Evolutionary conservation across 1,140 invertebrate species (phyloP), one percentile per base, ranked within the genome.

Genomic region (Drosophila quadrilineata): DNA sequence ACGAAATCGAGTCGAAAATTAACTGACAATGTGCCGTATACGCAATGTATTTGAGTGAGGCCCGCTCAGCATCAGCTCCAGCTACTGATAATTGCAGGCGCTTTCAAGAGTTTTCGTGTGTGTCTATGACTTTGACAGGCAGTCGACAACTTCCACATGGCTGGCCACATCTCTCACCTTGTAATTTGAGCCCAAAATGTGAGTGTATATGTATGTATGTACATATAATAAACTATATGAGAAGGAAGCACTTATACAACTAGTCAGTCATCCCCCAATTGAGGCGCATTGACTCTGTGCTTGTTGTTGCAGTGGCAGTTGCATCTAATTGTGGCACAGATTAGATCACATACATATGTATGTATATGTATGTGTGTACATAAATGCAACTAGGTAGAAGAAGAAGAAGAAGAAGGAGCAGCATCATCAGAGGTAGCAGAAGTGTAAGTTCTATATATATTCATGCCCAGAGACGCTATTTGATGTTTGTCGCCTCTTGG

Each of bases 231-330:
- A 12, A 21, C 19, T 50, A 35, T 75, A 62, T 33, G 75, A 86
- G 72, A 88, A 82, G 86, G 80, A 88, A 88, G 80, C 86, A 88
- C 86, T 88, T 85, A 85, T 87, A 54, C 84, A 87, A 76, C 82
- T 86, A 86, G 75, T 87, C 82, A 82, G 75, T 64, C 80, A 77
- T 71, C 54, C n/a, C 17, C 35, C 46, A 10, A 10, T 26, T 53
- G 49, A 52, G 53, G 50, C n/a, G n/a, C n/a, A 43, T 21, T 16
- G 59, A n/a, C n/a, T n/a, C n/a, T n/a, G n/a, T n/a, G n/a, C n/a
- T 52, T 53, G 35, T 12, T 33, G 19, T 12, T 40, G 56, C 14
- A 57, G 57, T 68, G 49, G 73, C 54, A 60, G 52, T 63, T 64
- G 68, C 68, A 56, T 66, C 24, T 60, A 68, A 43, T 50, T 24